Evolutionary conservation across 2,888 invertebrate genomes (phyloP).

Genomic region (Mongoloraphidia duomilia): DNA sequence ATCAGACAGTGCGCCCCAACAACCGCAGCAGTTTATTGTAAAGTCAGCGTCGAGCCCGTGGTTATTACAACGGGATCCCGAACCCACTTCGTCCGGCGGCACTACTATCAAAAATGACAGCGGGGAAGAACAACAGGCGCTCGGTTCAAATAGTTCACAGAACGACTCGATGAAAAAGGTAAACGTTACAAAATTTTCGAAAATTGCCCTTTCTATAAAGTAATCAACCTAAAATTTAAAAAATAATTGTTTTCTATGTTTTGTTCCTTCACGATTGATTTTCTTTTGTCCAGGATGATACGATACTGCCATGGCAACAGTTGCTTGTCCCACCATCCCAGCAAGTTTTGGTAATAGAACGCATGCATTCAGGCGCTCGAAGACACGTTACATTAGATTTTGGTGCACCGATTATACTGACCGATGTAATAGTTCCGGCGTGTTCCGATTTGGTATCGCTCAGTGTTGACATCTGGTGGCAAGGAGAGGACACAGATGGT

Average conservation of each 20-base stretch:
- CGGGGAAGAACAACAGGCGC: too few species aligned
- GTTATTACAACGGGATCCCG: neutral
- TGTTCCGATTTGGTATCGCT: constrained; percentile 72
- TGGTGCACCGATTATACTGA: constrained; percentile 70
- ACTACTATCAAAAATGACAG: too few species aligned
- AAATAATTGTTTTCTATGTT: too few species aligned
- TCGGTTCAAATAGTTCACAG: too few species aligned
- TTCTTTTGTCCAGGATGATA: constrained; percentile 23
- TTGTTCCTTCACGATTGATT: neutral
- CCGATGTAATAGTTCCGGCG: constrained; percentile 70
- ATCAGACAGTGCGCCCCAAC: neutral
- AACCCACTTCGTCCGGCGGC: too few species aligned
- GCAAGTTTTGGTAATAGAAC: constrained; percentile 71
- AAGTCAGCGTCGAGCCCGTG: neutral
- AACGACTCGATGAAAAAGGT: too few species aligned
- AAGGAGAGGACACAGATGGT: constrained; percentile 73
- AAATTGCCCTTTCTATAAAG: too few species aligned
- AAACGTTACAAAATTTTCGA: too few species aligned
- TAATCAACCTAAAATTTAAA: too few species aligned
- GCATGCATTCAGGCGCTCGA: constrained; percentile 89
- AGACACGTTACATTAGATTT: constrained; percentile 86
- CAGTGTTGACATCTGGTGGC: constrained; percentile 81
- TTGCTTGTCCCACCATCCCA: constrained; percentile 67
- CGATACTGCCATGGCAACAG: constrained; percentile 55
- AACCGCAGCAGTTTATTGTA: neutral